Base-by-base conservation (phyloP, 2,797 vertebrate genomes). In the Sphenopsis melanotis region DNA sequence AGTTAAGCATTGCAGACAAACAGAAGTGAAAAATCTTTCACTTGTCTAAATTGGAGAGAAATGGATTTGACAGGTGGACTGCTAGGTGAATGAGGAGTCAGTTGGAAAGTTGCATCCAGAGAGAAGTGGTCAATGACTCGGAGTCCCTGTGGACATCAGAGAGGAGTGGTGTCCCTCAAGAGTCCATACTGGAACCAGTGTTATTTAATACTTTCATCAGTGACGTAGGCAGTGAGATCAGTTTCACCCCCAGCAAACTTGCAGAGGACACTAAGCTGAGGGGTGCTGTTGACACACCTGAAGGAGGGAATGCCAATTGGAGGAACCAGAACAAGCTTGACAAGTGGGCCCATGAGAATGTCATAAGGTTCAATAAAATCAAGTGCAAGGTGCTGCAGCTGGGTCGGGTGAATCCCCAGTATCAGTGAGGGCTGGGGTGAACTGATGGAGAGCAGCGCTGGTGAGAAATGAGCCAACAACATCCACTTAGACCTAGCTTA, bases 321-420 rank as follows among this genome's bases (percentile, higher is more conserved):
- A 49, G 19, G 9, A 36, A 29, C 13, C 13, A 75, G 36, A 26
- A 75, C 7, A 42, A 47, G 8, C 22, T 37, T 36, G 23, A 42
- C 15, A 42, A 49, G 4, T n/a, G 8, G 5, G 11, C 11, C 49
- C 9, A 2, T 49, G 42, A 13, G 13, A n/a, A 49, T 56, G 20
- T 68, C 16, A 4, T n/a, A 36, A 32, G 9, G 11, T 49, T 75
- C 56, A 61, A 2, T 53, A 61, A 17, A 15, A 41, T 16, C 34
- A 55, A 37, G 20, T 55, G 6, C 22, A 49, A 30, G 49, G 8
- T 42, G 23, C 49, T 56, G 27, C 39, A 81, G 10, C 24, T 66
- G 69, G 5, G 6, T 46, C 0, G 0, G 18, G 34, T 34, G 17
- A 34, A 6, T 52, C 12, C 17, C 10, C 60, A 21, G 8, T 22